These are phyloP conservation scores for Chelonoidis abingdonii DNA, from an alignment of 2,113 vertebrate genomes.

Conservation along the genomic window DNA sequence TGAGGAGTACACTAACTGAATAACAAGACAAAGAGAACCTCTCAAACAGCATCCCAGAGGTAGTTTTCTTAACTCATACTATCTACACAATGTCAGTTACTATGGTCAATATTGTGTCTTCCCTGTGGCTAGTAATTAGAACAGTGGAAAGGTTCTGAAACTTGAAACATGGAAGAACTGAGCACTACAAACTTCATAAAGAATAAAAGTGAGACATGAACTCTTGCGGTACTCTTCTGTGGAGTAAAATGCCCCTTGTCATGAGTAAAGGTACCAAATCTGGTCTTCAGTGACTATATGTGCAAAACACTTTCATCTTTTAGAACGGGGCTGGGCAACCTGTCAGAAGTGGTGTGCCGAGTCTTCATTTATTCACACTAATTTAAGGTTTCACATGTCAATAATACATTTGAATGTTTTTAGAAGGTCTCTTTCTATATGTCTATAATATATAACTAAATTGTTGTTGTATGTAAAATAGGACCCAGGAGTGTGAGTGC, in stretches of 20 bases:
- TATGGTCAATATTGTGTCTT: not conserved
- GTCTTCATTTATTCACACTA: too few species aligned
- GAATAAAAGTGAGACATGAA: not conserved
- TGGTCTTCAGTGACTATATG: not conserved
- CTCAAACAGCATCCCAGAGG: not conserved
- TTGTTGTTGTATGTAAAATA: too few species aligned
- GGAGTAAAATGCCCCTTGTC: not conserved
- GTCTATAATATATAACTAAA: too few species aligned
- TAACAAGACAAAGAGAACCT: not conserved
- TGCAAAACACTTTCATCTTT: constrained; percentile 25
- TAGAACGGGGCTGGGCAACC: not conserved
- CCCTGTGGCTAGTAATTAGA: not conserved
- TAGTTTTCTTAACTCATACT: not conserved
- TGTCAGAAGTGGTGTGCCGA: too few species aligned
- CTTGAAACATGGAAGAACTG: not conserved
- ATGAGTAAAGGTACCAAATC: not conserved
- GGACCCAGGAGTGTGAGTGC: too few species aligned
- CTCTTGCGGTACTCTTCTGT: not conserved
- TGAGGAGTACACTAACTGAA: not conserved
- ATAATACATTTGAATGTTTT: too few species aligned
- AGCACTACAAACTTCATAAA: not conserved
- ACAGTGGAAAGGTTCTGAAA: not conserved
- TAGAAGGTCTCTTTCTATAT: too few species aligned
- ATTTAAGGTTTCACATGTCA: too few species aligned
- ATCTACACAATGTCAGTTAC: not conserved